Base-by-base conservation (phyloP, 2,113 vertebrate species). In the Haliaeetus leucogaster region DNA sequence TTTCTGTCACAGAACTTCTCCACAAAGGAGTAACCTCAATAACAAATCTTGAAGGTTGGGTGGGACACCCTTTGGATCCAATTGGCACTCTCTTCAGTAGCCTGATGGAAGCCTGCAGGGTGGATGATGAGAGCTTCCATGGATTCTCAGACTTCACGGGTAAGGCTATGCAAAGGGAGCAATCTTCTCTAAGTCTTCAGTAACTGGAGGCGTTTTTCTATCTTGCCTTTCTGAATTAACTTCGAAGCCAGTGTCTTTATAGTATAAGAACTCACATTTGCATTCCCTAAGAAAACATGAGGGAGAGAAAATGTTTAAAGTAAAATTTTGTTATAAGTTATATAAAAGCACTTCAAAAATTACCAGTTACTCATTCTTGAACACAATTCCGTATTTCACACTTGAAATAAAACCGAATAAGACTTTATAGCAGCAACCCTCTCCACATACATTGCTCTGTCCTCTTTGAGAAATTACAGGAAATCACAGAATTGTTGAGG, bases 1-100 rank as follows among this genome's bases (percentile, higher is more conserved):
- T 91, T 67, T 55, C 53, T 83, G 30, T 67, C 52, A 36, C 95
- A 99, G 99, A 99, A 95, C 97, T 99, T 92, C 98, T 99, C 61
- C 98, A 99, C 92, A 99, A 99, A 98, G 99, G 98, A 48, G 82
- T 98, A 45, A 99, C 99, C 20, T 99, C 98, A 13, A 97, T 99
- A 95, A 99, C 98, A 43, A 99, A 99, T 97, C 95, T 98, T 80
- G 99, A 99, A 98, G 99, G 99, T 68, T 99, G 99, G 99, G 99
- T 99, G 90, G 99, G 99, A 38, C 99, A 99, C 94, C 99, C 99
- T 8, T 90, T 99, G 95, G 99, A 99, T 92, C 99, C 99, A 40
- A 98, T 99, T 70, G 99, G 99, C 47, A 99, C 99, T 2, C 98
- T 99, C 73, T 99, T 99, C 96, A 98, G 98, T 97, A 99, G 99